Evolutionary conservation across 2,113 vertebrate species (phyloP).

Genomic region (Bufo gargarizans): DNA sequence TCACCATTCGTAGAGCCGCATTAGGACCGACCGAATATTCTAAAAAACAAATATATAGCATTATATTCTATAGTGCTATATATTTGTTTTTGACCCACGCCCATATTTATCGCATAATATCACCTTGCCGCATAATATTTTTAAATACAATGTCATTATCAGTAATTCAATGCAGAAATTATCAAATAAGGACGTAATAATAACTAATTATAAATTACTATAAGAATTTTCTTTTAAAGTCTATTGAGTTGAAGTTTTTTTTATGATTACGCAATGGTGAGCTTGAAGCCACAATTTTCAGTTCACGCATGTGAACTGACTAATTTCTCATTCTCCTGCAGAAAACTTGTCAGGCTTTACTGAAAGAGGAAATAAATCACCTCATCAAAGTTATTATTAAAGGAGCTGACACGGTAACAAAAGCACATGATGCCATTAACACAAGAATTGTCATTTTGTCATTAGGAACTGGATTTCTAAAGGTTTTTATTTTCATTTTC

Average conservation of each 20-base stretch:
- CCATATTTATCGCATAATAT: too few relatives aligned
- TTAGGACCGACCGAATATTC: too few relatives aligned
- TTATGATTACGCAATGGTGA: background rate
- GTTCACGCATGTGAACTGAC: background rate
- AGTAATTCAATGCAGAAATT: background rate
- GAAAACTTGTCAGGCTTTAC: slow-evolving; percentile 10
- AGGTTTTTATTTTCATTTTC: slow-evolving; percentile 25
- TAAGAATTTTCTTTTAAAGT: background rate
- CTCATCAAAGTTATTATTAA: slow-evolving; percentile 20
- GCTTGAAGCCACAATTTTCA: background rate
- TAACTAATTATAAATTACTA: background rate
- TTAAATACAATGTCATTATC: background rate
- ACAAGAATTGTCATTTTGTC: slow-evolving; percentile 18
- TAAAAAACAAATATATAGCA: too few relatives aligned
- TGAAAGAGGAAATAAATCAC: slow-evolving; percentile 34
- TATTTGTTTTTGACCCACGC: too few relatives aligned
- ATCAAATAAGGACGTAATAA: background rate
- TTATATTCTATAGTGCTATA: too few relatives aligned
- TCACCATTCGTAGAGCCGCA: too few relatives aligned
- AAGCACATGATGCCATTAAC: slow-evolving; percentile 32
- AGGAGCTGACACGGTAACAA: slow-evolving; percentile 38
- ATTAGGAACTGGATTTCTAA: slow-evolving; percentile 25
- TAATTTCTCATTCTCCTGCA: background rate
- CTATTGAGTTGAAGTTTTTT: background rate
- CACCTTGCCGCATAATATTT: too few relatives aligned